These are phyloP conservation scores for Dendroctonus ponderosae DNA, from an alignment of 1,140 invertebrate species.

Conservation along the genomic window DNA sequence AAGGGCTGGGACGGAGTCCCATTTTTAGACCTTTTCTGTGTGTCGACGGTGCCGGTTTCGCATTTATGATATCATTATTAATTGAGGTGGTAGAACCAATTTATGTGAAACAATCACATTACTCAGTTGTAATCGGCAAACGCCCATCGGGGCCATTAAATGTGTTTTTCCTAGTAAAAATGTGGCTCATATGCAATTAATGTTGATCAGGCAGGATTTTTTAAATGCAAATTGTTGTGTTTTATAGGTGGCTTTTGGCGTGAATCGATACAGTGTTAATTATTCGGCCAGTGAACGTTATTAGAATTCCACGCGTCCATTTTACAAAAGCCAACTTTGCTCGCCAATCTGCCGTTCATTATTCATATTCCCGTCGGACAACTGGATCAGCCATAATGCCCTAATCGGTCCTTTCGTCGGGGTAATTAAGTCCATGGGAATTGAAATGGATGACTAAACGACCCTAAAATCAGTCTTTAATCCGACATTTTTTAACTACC, in stretches of 20 bases:
- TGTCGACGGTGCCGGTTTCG: too few species aligned
- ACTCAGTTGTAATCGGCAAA: background rate
- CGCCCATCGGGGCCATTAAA: background rate
- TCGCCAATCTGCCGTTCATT: constrained; percentile 1
- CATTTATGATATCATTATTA: too few species aligned
- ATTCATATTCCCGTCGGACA: constrained; percentile 9
- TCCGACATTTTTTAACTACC: background rate
- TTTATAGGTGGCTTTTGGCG: background rate
- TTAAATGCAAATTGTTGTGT: background rate
- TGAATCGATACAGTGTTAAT: background rate
- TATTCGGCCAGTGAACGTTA: background rate
- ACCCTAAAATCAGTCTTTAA: constrained; percentile 9
- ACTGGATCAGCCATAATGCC: constrained; percentile 6
- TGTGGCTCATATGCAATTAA: background rate
- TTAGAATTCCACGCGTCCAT: background rate
- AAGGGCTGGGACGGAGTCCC: too few species aligned
- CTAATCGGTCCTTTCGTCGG: constrained; percentile 14
- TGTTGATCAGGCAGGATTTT: too few species aligned
- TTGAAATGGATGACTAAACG: constrained; percentile 9
- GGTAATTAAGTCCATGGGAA: constrained; percentile 11
- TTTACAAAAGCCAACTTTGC: constrained; percentile 3
- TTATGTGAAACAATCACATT: too few species aligned
- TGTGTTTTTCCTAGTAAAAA: background rate
- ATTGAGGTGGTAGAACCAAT: too few species aligned
- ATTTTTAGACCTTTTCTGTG: too few species aligned